These are phyloP conservation scores for Denticeps clupeoides DNA, from an alignment of 2,797 vertebrate species.

Conservation along the genomic window DNA sequence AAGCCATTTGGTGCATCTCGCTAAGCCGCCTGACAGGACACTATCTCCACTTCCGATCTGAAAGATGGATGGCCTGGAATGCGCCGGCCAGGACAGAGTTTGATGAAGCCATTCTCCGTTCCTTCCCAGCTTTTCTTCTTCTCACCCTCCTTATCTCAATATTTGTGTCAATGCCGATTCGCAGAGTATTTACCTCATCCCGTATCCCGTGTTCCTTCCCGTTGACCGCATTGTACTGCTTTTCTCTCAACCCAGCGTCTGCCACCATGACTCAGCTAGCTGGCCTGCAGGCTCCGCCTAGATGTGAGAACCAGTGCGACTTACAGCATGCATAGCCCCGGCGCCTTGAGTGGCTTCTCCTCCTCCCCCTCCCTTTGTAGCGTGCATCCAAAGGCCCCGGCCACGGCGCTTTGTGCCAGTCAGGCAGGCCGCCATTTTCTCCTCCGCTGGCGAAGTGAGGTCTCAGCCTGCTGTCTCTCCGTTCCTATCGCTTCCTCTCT, in stretches of 20 bases:
- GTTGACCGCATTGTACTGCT: too few species aligned
- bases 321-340: too few species aligned
- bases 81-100: background rate
- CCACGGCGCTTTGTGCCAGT: background rate
- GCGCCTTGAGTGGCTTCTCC: too few species aligned
- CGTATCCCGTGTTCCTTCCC: too few species aligned
- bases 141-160: background rate
- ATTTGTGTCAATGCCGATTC: too few species aligned
- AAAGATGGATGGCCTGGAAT: background rate
- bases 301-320: too few species aligned
- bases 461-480: background rate
- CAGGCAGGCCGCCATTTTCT: constrained; percentile 13
- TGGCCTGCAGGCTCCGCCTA: too few species aligned
- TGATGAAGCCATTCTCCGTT: background rate
- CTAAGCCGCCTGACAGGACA: background rate
- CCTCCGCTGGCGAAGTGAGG: background rate
- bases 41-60: constrained; percentile 10
- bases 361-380: background rate
- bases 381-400: background rate
- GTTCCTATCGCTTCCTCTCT: background rate
- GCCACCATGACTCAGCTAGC: too few species aligned
- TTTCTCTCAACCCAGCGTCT: too few species aligned
- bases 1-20: constrained; percentile 5
- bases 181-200: too few species aligned
- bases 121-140: background rate